Evolutionary conservation across 2,888 invertebrate species (phyloP).

Genomic region (Rhaphigaster nebulosa): DNA sequence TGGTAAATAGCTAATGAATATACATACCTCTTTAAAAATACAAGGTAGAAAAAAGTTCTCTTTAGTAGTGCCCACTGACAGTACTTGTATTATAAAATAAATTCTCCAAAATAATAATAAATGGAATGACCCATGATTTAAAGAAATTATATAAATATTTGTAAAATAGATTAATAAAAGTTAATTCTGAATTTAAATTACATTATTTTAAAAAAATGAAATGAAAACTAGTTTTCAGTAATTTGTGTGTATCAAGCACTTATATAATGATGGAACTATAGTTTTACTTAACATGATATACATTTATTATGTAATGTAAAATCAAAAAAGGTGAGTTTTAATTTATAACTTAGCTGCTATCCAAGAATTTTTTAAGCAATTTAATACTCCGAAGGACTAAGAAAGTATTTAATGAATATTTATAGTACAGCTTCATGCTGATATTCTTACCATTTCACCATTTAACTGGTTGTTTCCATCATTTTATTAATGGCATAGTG

Average conservation of each 20-base stretch:
- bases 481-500: no score
- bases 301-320: not conserved
- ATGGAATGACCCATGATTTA: not conserved
- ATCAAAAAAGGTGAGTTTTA: not conserved
- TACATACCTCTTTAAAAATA: not conserved
- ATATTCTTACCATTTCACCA: not conserved
- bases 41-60: not conserved
- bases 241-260: not conserved
- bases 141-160: not conserved
- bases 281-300: not conserved
- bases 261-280: not conserved
- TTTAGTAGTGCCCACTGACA: not conserved
- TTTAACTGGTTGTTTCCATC: no score
- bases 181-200: not conserved
- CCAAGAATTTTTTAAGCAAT: not conserved
- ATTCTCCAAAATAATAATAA: not conserved
- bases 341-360: not conserved
- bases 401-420: not conserved
- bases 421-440: not conserved
- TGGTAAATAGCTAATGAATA: conserved; percentile 21
- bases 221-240: not conserved
- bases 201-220: not conserved
- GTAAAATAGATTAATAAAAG: not conserved
- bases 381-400: not conserved
- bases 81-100: not conserved